These are phyloP conservation scores for Eupsilia transversa DNA, from an alignment of 2,888 invertebrate species.

Conservation along the genomic window DNA sequence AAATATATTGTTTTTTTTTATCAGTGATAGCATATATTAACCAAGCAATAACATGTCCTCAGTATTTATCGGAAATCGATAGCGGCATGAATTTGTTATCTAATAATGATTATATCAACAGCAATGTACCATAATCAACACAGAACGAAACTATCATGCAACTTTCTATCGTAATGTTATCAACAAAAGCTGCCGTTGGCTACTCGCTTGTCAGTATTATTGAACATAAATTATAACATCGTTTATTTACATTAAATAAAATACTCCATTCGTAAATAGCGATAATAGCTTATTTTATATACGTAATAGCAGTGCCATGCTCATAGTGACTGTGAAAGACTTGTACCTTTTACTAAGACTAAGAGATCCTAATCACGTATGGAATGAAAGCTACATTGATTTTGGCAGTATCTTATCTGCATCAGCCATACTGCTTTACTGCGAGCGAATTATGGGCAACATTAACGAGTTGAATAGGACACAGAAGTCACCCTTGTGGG, in stretches of 20 bases:
- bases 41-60: constrained; percentile 11
- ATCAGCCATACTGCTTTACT: neutral
- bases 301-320: neutral
- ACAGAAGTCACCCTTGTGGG: constrained; percentile 1
- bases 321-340: neutral
- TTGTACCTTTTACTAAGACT: no score
- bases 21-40: constrained; percentile 14
- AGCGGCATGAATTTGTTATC: constrained; percentile 38
- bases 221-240: neutral
- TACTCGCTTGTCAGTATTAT: constrained; percentile 6
- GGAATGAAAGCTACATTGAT: neutral
- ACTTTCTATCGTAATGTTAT: constrained; percentile 34
- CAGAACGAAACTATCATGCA: constrained; percentile 5
- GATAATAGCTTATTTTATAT: neutral
- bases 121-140: constrained; percentile 14
- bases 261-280: constrained; percentile 15
- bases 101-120: constrained; percentile 37
- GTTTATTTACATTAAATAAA: constrained; percentile 14
- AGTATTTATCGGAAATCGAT: constrained; percentile 42
- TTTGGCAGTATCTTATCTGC: neutral
- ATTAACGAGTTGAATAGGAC: neutral
- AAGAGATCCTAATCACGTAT: no score
- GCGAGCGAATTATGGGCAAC: neutral
- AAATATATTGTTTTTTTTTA: constrained; percentile 25
- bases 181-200: constrained; percentile 9